These are phyloP conservation scores for Octodonta nipae DNA, from an alignment of 2,888 invertebrate genomes.

Conservation along the genomic window DNA sequence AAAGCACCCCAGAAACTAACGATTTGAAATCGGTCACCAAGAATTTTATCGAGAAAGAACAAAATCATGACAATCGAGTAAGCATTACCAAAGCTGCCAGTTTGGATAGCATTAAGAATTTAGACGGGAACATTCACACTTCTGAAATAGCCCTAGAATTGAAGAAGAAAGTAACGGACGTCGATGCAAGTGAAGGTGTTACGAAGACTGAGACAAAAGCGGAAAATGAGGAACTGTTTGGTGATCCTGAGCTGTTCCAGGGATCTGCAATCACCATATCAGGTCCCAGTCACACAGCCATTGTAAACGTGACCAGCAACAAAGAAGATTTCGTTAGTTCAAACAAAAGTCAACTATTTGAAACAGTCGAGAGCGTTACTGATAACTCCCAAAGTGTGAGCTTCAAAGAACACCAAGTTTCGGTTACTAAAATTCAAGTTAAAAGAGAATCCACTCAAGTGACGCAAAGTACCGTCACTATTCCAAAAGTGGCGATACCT, in stretches of 20 bases:
- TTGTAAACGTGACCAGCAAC: conserved; percentile 23
- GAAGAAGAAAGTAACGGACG: neutral
- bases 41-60: conserved; percentile 11
- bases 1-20: conserved; percentile 9
- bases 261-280: conserved; percentile 24
- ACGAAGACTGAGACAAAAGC: no score
- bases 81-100: conserved; percentile 33
- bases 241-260: conserved; percentile 5
- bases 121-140: conserved; percentile 33
- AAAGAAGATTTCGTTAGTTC: conserved; percentile 13
- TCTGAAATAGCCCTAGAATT: conserved; percentile 17
- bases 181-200: no score
- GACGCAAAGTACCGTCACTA: conserved; percentile 24
- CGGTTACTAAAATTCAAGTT: conserved; percentile 45
- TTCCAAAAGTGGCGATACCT: conserved; percentile 34
- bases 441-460: conserved; percentile 40
- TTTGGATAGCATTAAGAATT: conserved; percentile 46
- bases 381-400: conserved; percentile 19
- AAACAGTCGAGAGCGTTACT: conserved; percentile 13
- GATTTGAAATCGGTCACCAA: conserved; percentile 6
- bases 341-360: conserved; percentile 9
- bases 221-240: conserved; percentile 9
- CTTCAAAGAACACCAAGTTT: conserved; percentile 34
- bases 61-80: conserved; percentile 11
- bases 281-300: conserved; percentile 30